Base-by-base conservation (phyloP, 2,888 invertebrate genomes). In the Papilio demoleus region DNA sequence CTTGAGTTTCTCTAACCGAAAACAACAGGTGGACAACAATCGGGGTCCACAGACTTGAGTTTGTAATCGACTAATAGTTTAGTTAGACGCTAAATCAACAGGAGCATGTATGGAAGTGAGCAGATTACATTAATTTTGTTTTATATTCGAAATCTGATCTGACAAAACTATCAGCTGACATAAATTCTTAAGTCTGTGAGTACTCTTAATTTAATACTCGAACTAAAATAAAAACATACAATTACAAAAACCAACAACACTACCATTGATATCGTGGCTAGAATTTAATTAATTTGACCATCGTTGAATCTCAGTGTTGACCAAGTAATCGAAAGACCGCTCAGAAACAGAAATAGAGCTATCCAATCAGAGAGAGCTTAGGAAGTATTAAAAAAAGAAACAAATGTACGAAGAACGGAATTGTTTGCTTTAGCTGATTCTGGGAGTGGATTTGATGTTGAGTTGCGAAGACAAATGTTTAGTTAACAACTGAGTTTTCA, bases 301-400 rank as follows among this genome's bases (percentile, higher is more conserved):
- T 38, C n/a, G 34, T 24, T 42, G 59, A 34, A 65, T 60, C 50
- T 17, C 69, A 31, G 61, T 70, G 68, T 71, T 71, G 70, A 71
- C 70, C 60, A 53, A 70, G 70, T 71, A 68, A 71, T 70, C 71
- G 70, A 67, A 63, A 38, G n/a, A 62, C 58, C 62, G 69, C 56
- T 58, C 62, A 22, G 70, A 68, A 72, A 67, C 69, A 66, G 65
- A 72, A 75, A 73, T 70, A 70, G 71, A 76, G 72, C 70, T 70
- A 72, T 74, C 75, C 73, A 70, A 71, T 70, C 70, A 70, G 68
- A 63, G 63, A 36, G 65, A 56, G 69, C 69, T 70, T 70, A 65
- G 56, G 45, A 62, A 38, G 53, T 56, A 47, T 62, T 59, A 59
- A 62, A 65, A 34, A 70, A 69, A 68, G 60, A 65, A 61, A 61